Conservation (phyloP, 2,113 vertebrate species). For the Pungitius pungitius region DNA sequence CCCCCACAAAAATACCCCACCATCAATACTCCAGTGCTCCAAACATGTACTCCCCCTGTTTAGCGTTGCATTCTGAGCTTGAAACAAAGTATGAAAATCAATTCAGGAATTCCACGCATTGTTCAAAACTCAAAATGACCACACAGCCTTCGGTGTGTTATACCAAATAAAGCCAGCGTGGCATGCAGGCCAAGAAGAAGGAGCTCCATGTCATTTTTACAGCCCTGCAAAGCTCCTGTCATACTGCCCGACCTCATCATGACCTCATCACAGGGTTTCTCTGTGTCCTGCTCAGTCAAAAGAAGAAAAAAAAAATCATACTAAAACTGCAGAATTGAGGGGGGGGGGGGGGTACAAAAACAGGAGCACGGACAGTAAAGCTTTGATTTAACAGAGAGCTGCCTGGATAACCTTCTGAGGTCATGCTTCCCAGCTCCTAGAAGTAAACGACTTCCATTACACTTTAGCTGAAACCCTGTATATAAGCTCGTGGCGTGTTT, state of each 20-base stretch:
- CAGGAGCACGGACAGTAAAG: neutral
- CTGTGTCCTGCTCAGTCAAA: neutral
- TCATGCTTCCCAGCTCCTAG: neutral
- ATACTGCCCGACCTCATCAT: neutral
- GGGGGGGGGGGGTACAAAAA: neutral
- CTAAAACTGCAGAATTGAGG: neutral
- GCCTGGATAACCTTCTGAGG: neutral
- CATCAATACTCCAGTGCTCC: neutral
- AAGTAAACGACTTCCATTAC: neutral
- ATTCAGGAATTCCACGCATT: neutral
- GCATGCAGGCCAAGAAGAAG: no score
- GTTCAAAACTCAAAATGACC: neutral
- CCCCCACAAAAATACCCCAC: neutral
- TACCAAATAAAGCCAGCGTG: neutral
- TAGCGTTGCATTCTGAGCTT: neutral
- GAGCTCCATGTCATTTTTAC: neutral
- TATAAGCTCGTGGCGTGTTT: neutral
- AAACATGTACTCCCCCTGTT: neutral
- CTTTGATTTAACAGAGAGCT: neutral
- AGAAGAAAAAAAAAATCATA: neutral
- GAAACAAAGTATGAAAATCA: neutral
- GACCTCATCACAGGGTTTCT: neutral
- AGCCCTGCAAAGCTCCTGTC: neutral
- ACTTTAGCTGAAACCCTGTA: constrained; percentile 3
- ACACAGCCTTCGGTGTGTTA: neutral